A percentile compares a stretch with the other conserved stretches of the same genome.
phyloP scores from a whole-genome alignment of 1,140 invertebrate genomes.

The Cryptotermes secundus region DNA sequence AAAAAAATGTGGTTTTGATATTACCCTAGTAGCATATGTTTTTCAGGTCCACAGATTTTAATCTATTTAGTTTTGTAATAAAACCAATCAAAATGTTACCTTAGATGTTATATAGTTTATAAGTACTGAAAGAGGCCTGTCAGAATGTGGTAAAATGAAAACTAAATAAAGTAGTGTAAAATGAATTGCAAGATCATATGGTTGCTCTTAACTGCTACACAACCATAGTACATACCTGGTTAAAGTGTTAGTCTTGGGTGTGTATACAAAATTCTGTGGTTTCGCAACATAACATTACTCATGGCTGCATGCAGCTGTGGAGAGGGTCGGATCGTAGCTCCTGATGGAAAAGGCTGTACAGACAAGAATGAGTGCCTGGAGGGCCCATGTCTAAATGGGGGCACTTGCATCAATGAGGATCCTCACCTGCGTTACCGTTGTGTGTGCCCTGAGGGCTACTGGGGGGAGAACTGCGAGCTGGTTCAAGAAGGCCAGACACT shows the following conservation, averaged over 20 bases:
- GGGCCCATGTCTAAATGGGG: conserved; percentile 87
- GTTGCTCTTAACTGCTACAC: no score
- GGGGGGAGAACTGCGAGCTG: conserved; percentile 90
- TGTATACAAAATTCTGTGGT: not conserved
- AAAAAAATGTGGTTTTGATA: no score
- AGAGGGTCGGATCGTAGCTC: conserved; percentile 82
- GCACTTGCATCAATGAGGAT: conserved; percentile 85
- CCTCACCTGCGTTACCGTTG: conserved; percentile 78
- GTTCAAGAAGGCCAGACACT: conserved; percentile 90
- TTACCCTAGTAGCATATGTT: no score
- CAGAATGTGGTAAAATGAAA: no score
- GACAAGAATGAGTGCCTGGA: conserved; percentile 94
- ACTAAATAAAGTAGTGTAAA: no score
- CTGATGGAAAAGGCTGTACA: conserved; percentile 86
- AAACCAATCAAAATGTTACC: no score
- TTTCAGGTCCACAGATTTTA: no score
- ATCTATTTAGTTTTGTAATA: no score
- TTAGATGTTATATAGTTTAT: no score
- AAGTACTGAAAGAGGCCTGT: no score
- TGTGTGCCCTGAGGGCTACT: conserved; percentile 87
- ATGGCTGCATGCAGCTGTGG: conserved; percentile 68
- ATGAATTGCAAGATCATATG: no score
- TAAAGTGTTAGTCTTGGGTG: not conserved
- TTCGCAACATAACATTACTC: not conserved
- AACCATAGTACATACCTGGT: not conserved